Evolutionary conservation across 2,888 invertebrate species (phyloP).

Genomic region (Corbicula japonica): DNA sequence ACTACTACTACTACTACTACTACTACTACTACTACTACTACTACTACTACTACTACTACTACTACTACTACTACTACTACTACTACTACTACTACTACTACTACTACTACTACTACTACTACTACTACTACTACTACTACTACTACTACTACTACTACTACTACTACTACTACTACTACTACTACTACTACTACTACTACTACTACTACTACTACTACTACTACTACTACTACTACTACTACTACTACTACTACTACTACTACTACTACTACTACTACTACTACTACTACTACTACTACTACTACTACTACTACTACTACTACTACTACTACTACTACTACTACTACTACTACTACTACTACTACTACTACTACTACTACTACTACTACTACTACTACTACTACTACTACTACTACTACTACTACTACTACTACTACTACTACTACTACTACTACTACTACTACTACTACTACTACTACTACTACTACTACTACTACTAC

Average conservation of each 20-base stretch:
- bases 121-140: not conserved
- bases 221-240: not conserved
- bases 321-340: slow-evolving; percentile 2
- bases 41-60: slow-evolving; percentile 4
- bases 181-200: not conserved
- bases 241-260: not conserved
- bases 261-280: not conserved
- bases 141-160: slow-evolving; percentile 1
- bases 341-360: slow-evolving; percentile 2
- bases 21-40: slow-evolving; percentile 4
- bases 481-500: slow-evolving; percentile 2
- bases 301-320: slow-evolving; percentile 2
- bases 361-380: slow-evolving; percentile 1
- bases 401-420: slow-evolving; percentile 4
- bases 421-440: slow-evolving; percentile 2
- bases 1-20: not conserved
- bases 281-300: not conserved
- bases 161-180: slow-evolving; percentile 1
- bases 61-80: slow-evolving; percentile 4
- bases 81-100: not conserved
- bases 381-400: slow-evolving; percentile 1
- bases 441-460: slow-evolving; percentile 2
- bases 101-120: slow-evolving; percentile 1
- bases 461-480: slow-evolving; percentile 4
- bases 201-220: not conserved